Percentiles rank a stretch among this genome's conserved stretches.
These are phyloP conservation scores for Enhydra lutris DNA, from an alignment of 2,113 vertebrate species.

Conservation along the genomic window DNA sequence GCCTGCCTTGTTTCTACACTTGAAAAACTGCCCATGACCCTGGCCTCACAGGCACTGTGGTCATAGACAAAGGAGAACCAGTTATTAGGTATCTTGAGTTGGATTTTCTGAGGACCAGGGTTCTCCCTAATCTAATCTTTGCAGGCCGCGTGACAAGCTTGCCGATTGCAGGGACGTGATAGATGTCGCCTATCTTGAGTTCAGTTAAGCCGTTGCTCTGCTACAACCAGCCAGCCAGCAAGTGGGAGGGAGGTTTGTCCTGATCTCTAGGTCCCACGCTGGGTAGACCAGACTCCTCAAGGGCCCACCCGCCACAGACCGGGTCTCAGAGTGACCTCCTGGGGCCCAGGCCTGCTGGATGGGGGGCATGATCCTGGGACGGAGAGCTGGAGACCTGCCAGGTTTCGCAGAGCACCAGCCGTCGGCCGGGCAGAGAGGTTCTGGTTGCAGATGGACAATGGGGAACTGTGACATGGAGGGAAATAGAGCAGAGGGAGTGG, in stretches of 20 bases:
- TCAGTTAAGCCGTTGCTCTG: neutral
- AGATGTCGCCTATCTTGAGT: neutral
- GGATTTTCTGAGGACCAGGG: neutral
- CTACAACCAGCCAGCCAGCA: neutral
- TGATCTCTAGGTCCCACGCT: neutral
- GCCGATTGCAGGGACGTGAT: neutral
- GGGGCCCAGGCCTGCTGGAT: too few relatives aligned
- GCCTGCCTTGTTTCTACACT: neutral
- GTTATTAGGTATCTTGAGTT: neutral
- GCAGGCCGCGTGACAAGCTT: neutral
- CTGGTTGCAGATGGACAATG: rapidly evolving
- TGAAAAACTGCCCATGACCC: neutral
- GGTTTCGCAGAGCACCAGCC: neutral
- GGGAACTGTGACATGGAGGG: neutral
- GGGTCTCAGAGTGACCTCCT: neutral
- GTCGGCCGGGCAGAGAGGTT: neutral
- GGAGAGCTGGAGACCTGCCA: too few relatives aligned
- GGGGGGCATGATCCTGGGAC: neutral
- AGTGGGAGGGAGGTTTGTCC: neutral
- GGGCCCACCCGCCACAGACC: too few relatives aligned
- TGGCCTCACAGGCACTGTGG: rapidly evolving
- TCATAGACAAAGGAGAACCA: neutral
- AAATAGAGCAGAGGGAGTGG: neutral
- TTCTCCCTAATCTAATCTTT: neutral
- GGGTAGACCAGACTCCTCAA: neutral